Base-by-base conservation (phyloP, 2,113 vertebrate genomes). In the Platycercus adscitus region DNA sequence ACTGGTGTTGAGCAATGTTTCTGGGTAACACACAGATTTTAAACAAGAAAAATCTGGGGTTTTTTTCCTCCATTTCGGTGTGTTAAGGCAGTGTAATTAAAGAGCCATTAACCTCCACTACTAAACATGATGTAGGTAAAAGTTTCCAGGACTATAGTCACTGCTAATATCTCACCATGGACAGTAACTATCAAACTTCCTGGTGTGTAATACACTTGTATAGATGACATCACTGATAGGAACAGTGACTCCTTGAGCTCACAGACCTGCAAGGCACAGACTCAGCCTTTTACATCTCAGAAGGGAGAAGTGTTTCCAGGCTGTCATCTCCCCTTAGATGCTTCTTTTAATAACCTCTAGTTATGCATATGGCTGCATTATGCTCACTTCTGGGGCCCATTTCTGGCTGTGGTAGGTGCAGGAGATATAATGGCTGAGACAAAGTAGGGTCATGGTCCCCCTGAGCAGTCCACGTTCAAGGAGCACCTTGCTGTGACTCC, bases 401-500 rank as follows among this genome's bases (percentile, higher is more conserved):
- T 60, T 44, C 65, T 91, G 76, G 9, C 76, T 53, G 46, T 28
- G 66, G 31, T 4, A 9, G 37, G 41, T 21, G 9, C 41, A 23
- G 56, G 56, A 39, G 31, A 5, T 18, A 11, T 0, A 0, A 8
- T 3, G 72, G 69, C 20, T 78, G 65, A 91, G 63, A 29, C 56
- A 21, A 55, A 33, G 64, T 13, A 29, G 37, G 28, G n/a, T 3
- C 29, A 28, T 28, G n/a, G 19, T 53, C 13, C 58, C 70, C 11
- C 21, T 29, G 55, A n/a, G 50, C 31, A 11, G 20, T 31, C 10
- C 60, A 5, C 1, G 0, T 55, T 60, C n/a, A 0, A 17, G n/a
- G 39, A 68, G 6, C 24, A 7, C 6, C 60, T 70, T 1, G 0
- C n/a, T 15, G 71, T 17, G 63, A 16, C 46, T 77, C 26, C 39